These are phyloP conservation scores for Eriocheir sinensis DNA, from an alignment of 1,140 invertebrate species.

Conservation along the genomic window DNA sequence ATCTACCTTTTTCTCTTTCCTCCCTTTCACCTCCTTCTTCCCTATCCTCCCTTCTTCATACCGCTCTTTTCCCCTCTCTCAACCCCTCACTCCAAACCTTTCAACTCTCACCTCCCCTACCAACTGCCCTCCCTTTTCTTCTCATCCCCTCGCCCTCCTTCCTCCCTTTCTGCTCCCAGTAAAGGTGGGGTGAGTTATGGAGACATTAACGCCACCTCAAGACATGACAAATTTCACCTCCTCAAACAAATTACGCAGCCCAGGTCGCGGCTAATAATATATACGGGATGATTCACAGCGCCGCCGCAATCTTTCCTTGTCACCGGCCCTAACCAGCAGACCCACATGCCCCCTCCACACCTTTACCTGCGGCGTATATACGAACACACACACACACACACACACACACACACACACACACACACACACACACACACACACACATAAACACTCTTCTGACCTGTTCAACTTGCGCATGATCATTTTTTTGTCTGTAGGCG, in stretches of 20 bases:
- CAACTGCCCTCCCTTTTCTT: background rate
- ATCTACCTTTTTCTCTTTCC: background rate
- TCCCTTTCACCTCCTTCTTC: background rate
- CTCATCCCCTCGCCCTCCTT: background rate
- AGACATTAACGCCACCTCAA: conserved; percentile 38
- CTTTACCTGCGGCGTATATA: no score
- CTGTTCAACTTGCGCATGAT: no score
- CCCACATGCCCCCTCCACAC: no score
- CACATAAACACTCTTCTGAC: no score
- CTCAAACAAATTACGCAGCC: conserved; percentile 38
- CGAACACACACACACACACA: no score
- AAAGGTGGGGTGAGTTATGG: conserved; percentile 26
- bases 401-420: no score
- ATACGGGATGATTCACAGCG: background rate
- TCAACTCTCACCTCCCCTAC: background rate
- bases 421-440: no score
- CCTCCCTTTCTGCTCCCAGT: background rate
- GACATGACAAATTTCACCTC: conserved; percentile 34
- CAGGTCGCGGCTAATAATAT: conserved; percentile 31
- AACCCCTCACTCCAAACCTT: background rate
- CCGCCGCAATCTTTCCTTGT: no score
- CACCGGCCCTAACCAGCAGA: no score
- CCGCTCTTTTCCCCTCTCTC: background rate
- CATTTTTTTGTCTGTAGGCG: no score
- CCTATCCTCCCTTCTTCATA: background rate